phyloP scores from a whole-genome alignment of 2,797 vertebrate genomes.

The Hybognathus amarus region DNA sequence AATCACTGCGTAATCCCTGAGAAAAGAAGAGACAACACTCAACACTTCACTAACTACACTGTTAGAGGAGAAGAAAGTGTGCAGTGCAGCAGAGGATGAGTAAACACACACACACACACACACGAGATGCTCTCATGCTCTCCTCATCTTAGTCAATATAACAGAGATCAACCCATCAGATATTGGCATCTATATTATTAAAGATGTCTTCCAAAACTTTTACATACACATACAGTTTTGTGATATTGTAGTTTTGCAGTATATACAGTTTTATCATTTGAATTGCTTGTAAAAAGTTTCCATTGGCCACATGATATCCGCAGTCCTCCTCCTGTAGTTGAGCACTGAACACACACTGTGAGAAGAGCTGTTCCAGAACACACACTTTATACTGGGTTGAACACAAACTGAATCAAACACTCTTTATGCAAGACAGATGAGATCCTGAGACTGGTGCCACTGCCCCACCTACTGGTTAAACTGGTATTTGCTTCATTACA shows the following conservation, averaged over 20 bases:
- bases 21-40: slow-evolving; percentile 16
- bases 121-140: too few species aligned
- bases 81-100: slow-evolving; percentile 38
- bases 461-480: slow-evolving; percentile 43
- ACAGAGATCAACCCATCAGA: not conserved
- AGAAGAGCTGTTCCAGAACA: not conserved
- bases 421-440: not conserved
- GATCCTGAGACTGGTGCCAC: not conserved
- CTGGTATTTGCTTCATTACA: too few species aligned
- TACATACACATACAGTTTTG: too few species aligned
- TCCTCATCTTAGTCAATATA: too few species aligned
- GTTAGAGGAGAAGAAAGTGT: slow-evolving; percentile 45
- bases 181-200: not conserved
- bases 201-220: not conserved
- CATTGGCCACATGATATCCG: not conserved
- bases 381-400: not conserved
- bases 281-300: not conserved
- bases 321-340: not conserved
- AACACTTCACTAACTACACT: slow-evolving; percentile 46
- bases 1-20: slow-evolving; percentile 47
- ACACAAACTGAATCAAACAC: not conserved
- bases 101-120: too few species aligned
- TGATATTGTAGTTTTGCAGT: too few species aligned
- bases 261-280: not conserved
- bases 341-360: not conserved